Percentiles rank a stretch among this genome's conserved stretches.
Evolutionary conservation across 2,888 invertebrate species (phyloP).

Genomic region (Drosophila maculinotata): DNA sequence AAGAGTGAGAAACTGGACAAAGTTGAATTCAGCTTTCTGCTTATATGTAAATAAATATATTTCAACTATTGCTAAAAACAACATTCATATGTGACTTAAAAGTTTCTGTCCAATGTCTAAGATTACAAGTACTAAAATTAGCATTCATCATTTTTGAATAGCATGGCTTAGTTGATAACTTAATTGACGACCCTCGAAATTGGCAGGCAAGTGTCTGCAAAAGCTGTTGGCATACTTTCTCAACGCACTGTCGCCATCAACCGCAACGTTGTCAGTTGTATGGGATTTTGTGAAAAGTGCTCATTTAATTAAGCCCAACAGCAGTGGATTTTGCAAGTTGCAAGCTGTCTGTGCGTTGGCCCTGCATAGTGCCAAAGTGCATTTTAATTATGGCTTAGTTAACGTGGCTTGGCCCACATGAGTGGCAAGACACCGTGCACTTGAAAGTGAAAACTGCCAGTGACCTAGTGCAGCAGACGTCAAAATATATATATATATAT

Average conservation of each 20-base stretch:
- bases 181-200: constrained; percentile 4
- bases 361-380: constrained; percentile 58
- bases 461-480: constrained; percentile 44
- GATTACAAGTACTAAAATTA: neutral
- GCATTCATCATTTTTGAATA: neutral
- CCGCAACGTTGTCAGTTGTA: neutral
- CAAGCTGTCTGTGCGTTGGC: no score
- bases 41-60: no score
- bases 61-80: no score
- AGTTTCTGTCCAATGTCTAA: no score
- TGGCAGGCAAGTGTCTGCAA: neutral
- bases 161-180: neutral
- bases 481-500: constrained; percentile 37
- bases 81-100: no score
- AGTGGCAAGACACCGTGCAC: constrained; percentile 26
- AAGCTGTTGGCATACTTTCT: constrained; percentile 69
- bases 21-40: no score
- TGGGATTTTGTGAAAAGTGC: constrained; percentile 40
- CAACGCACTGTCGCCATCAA: constrained; percentile 40
- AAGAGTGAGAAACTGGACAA: no score
- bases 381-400: constrained; percentile 68
- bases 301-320: constrained; percentile 58
- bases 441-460: constrained; percentile 69
- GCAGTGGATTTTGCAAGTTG: constrained; percentile 54
- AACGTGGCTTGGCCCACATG: constrained; percentile 47